These are phyloP conservation scores for Poecilia latipinna DNA, from an alignment of 2,113 vertebrate genomes.

Conservation along the genomic window DNA sequence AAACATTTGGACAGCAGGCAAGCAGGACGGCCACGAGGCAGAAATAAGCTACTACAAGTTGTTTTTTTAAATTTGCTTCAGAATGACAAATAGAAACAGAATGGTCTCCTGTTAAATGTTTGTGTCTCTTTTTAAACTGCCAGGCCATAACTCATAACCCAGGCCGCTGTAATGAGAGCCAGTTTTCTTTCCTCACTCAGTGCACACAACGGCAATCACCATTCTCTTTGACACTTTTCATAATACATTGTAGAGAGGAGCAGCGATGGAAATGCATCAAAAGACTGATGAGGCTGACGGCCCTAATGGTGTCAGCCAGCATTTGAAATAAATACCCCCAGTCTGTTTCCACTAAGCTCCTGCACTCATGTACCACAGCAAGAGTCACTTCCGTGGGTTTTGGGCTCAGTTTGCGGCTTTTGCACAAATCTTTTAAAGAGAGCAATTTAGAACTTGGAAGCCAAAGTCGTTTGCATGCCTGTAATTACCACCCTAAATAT, in stretches of 20 bases:
- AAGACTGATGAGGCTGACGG: slow-evolving; percentile 53
- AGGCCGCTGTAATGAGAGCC: slow-evolving; percentile 1
- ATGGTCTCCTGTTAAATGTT: neutral
- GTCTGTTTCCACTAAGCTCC: slow-evolving; percentile 4
- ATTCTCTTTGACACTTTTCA: slow-evolving; percentile 41
- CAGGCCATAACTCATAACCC: slow-evolving; percentile 1
- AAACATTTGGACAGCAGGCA: neutral
- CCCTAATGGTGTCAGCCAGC: slow-evolving; percentile 31
- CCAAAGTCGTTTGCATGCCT: neutral
- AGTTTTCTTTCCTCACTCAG: slow-evolving; percentile 18
- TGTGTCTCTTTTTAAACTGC: slow-evolving; percentile 10
- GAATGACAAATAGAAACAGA: too few relatives aligned
- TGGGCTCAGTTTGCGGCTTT: neutral
- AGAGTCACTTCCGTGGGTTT: neutral
- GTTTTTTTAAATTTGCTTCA: too few relatives aligned
- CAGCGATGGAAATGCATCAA: slow-evolving; percentile 39
- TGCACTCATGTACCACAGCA: neutral
- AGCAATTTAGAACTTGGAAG: neutral
- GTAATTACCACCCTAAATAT: neutral
- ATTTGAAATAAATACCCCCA: slow-evolving; percentile 15
- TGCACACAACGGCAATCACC: slow-evolving; percentile 34
- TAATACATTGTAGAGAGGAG: slow-evolving; percentile 45
- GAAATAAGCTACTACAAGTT: neutral
- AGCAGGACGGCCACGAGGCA: neutral
- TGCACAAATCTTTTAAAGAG: neutral